phyloP scores from a whole-genome alignment of 2,113 vertebrate species.

The Dermatemys mawii region DNA sequence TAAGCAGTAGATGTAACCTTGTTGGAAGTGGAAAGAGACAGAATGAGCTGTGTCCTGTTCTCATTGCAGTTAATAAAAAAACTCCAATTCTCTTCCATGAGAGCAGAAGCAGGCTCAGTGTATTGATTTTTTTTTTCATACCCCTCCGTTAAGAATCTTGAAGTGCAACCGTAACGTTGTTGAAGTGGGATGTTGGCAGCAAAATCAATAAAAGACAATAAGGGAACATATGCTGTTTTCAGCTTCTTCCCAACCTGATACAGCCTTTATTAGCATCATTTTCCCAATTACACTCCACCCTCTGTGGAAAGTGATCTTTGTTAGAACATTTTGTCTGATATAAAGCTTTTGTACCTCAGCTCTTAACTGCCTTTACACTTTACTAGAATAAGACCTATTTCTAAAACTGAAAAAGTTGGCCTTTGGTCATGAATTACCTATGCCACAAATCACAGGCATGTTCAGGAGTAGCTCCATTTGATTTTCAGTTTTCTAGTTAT shows the following conservation, averaged over 20 bases:
- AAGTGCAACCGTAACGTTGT: constrained; percentile 64
- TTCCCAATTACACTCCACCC: constrained; percentile 54
- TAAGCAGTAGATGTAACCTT: neutral
- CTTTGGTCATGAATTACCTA: neutral
- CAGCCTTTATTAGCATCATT: constrained; percentile 49
- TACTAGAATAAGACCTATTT: constrained; percentile 29
- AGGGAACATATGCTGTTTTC: constrained; percentile 69
- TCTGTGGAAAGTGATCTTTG: constrained; percentile 52
- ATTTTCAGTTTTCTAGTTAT: neutral
- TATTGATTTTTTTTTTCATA: constrained; percentile 74
- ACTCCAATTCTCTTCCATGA: constrained; percentile 39
- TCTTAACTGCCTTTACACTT: constrained; percentile 16
- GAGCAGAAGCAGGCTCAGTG: constrained; percentile 59
- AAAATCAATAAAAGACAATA: constrained; percentile 74
- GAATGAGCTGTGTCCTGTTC: constrained; percentile 50
- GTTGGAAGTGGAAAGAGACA: constrained; percentile 63
- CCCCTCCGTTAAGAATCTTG: constrained; percentile 70
- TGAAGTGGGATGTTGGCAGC: constrained; percentile 69
- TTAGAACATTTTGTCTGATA: constrained; percentile 41
- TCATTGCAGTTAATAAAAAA: constrained; percentile 66
- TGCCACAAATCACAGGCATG: neutral
- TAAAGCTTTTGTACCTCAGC: constrained; percentile 18
- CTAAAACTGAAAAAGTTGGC: neutral
- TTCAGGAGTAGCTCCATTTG: neutral
- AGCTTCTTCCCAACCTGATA: constrained; percentile 61